Conservation (phyloP, 2,888 invertebrate species). For the Drosophila lutescens region DNA sequence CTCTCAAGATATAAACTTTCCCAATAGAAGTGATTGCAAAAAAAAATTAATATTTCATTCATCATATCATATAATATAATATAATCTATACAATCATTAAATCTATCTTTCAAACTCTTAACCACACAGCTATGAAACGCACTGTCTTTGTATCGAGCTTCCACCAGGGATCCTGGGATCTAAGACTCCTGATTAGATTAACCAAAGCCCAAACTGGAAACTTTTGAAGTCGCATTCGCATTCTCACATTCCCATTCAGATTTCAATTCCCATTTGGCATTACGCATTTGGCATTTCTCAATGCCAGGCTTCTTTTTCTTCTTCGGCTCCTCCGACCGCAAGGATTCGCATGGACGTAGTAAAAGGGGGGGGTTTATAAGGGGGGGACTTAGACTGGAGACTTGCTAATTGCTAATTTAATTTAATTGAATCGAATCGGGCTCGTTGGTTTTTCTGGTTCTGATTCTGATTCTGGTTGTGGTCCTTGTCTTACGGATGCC, state of each 20-base stretch:
- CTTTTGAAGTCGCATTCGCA: constrained; percentile 37
- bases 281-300: background rate
- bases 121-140: constrained; percentile 9
- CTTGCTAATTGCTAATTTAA: constrained; percentile 45
- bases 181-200: constrained; percentile 31
- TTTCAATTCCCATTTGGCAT: constrained; percentile 21
- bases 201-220: constrained; percentile 32
- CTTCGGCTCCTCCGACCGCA: constrained; percentile 7
- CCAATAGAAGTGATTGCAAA: too few species aligned
- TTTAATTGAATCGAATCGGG: constrained; percentile 40
- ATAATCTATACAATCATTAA: too few species aligned
- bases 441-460: background rate
- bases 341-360: constrained; percentile 10
- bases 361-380: too few species aligned
- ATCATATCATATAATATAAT: too few species aligned
- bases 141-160: constrained; percentile 10
- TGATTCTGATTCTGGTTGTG: too few species aligned
- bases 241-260: constrained; percentile 29
- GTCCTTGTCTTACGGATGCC: constrained; percentile 22
- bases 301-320: background rate
- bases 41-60: too few species aligned
- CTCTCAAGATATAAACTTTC: too few species aligned
- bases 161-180: constrained; percentile 1
- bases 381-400: background rate
- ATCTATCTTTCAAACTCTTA: too few species aligned